These are phyloP conservation scores for Halcyon senegalensis DNA, from an alignment of 2,113 vertebrate species.

Conservation along the genomic window DNA sequence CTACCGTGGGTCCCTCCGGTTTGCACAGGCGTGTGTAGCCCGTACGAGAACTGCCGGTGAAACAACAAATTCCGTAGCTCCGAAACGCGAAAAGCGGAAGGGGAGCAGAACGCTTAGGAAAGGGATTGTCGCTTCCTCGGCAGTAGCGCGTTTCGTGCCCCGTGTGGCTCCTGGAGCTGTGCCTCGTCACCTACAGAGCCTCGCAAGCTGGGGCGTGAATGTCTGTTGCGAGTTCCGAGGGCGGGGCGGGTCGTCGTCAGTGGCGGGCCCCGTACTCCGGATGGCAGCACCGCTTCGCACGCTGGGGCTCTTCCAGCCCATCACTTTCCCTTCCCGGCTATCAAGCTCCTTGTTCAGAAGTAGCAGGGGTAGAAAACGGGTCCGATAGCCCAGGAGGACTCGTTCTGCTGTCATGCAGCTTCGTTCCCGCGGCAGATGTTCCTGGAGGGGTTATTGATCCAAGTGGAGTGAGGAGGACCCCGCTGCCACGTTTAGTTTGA, in stretches of 20 bases:
- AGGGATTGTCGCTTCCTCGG: neutral
- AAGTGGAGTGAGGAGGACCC: too few species aligned
- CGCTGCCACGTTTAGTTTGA: neutral
- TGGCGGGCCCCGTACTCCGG: constrained; percentile 10
- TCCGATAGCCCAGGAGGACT: too few species aligned
- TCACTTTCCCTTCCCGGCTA: neutral
- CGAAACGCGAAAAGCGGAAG: accelerated
- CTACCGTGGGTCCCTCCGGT: accelerated
- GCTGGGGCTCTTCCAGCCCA: neutral
- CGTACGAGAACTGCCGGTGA: too few species aligned
- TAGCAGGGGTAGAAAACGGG: accelerated
- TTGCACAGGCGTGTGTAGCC: neutral
- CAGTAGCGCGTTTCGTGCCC: accelerated
- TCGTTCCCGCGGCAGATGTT: accelerated
- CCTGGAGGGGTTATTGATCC: neutral
- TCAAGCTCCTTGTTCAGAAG: neutral
- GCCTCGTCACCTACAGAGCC: accelerated
- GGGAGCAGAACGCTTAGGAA: neutral
- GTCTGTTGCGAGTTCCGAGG: accelerated
- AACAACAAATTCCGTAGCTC: accelerated
- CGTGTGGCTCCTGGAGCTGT: accelerated
- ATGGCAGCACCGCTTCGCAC: constrained; percentile 35
- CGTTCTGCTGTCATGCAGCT: neutral
- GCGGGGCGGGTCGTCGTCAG: neutral
- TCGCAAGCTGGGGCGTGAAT: accelerated